Evolutionary conservation across 2,888 invertebrate species (phyloP), one percentile per base, ranked within the genome.

Genomic region (Amphipoea oculea): DNA sequence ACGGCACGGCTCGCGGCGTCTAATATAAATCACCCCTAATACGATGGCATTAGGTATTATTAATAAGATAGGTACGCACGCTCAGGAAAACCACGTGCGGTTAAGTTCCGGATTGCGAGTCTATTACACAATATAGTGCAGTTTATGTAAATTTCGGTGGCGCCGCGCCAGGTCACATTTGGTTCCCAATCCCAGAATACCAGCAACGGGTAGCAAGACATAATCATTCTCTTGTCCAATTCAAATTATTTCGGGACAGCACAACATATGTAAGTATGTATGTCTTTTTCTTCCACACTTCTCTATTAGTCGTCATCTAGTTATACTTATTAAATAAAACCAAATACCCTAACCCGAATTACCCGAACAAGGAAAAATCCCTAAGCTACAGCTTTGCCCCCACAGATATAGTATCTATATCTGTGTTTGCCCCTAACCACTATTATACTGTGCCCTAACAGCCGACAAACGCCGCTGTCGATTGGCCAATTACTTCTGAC

Each of bases 121-220:
- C 14, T 76, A 77, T 77, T 68, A 51, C 68, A 78, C 62, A 69
- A 68, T 42, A 51, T 4, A 17, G 20, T 77, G 63, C 23, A 63
- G 20, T 69, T 48, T 51, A n/a, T 54, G 40, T n/a, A 17, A 51
- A 73, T 40, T 63, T 29, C 11, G 20, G 51, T 63, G 17, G 45
- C 76, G 57, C 11, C 4, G 45, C 73, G 76, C 66, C 67, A 67
- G n/a, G n/a, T 9, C 66, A 67, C n/a, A 12, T 40, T 76, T 62
- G 40, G 40, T 76, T 14, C n/a, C 14, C 77, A 76, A 6, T 78
- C 9, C 57, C 45, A 48, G 71, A 74, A 12, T 71, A 23, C 23
- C 51, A 1, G 57, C n/a, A 11, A 36, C 45, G 20, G n/a, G 20
- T 42, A 42, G 42, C n/a, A n/a, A 48, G 29, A 40, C 12, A 11